Evolutionary conservation across 2,113 vertebrate genomes (phyloP).

Genomic region (Montifringilla adamsi): DNA sequence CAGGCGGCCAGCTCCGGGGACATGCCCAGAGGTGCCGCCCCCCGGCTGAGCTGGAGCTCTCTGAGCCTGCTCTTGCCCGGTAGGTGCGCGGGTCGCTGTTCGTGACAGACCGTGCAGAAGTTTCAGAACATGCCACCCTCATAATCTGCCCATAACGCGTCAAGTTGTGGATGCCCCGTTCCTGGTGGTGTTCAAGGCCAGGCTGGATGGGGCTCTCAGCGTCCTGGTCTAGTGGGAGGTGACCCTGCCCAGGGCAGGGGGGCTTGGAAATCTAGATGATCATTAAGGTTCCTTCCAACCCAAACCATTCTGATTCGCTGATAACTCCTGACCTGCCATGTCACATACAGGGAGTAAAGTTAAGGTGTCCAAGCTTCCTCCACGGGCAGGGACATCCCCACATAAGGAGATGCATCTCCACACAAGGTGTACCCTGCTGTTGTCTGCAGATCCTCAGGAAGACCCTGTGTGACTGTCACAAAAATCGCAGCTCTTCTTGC

Average conservation of each 20-base stretch:
- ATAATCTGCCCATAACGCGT: fast-evolving
- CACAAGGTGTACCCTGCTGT: neutral
- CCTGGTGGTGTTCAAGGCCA: neutral
- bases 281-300: neutral
- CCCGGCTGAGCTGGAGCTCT: neutral
- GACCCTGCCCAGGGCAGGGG: too few relatives aligned
- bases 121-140: neutral
- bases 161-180: too few relatives aligned
- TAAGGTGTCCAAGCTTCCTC: neutral
- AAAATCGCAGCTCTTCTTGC: fast-evolving
- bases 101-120: neutral
- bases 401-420: too few relatives aligned
- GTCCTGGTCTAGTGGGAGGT: neutral
- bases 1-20: neutral
- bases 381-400: fast-evolving
- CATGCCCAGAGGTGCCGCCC: fast-evolving
- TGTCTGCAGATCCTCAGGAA: neutral
- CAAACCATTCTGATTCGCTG: neutral
- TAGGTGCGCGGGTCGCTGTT: fast-evolving
- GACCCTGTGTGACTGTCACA: neutral
- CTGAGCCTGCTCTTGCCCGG: neutral
- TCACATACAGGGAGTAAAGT: neutral
- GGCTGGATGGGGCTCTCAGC: neutral
- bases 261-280: neutral
- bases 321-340: neutral